These are phyloP conservation scores for Nematopogon swammerdamellus DNA, from an alignment of 2,888 invertebrate species.

Conservation along the genomic window DNA sequence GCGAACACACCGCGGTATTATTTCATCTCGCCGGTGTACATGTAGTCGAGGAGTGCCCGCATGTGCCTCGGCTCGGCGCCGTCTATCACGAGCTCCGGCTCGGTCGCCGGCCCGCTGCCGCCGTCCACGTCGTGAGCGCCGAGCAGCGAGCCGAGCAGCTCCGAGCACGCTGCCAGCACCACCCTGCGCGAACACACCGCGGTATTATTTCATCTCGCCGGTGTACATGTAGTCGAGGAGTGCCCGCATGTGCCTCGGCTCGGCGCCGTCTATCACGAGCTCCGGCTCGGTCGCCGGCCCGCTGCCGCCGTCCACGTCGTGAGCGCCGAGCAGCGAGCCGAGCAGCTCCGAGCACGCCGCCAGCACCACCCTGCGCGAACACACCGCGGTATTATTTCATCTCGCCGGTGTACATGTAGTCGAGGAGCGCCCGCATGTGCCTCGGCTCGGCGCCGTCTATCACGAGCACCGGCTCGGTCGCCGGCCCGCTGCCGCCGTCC, in stretches of 20 bases:
- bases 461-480: conserved; percentile 66
- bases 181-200: conserved; percentile 92
- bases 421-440: conserved; percentile 78
- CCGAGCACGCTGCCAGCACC: conserved; percentile 89
- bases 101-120: conserved; percentile 9
- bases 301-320: conserved; percentile 58
- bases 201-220: conserved; percentile 92
- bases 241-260: conserved; percentile 65
- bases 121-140: conserved; percentile 76
- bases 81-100: conserved; percentile 78
- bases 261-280: conserved; percentile 73
- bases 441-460: conserved; percentile 62
- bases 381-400: conserved; percentile 93
- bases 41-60: conserved; percentile 86
- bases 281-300: conserved; percentile 43
- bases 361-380: conserved; percentile 86
- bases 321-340: conserved; percentile 82
- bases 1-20: conserved; percentile 93
- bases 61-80: conserved; percentile 54
- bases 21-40: conserved; percentile 95
- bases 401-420: conserved; percentile 95
- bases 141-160: conserved; percentile 84
- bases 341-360: conserved; percentile 93
- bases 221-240: conserved; percentile 94
- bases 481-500: conserved; percentile 19